Evolutionary conservation across 2,797 vertebrate species (phyloP).

Genomic region (Gallinago solitaria): DNA sequence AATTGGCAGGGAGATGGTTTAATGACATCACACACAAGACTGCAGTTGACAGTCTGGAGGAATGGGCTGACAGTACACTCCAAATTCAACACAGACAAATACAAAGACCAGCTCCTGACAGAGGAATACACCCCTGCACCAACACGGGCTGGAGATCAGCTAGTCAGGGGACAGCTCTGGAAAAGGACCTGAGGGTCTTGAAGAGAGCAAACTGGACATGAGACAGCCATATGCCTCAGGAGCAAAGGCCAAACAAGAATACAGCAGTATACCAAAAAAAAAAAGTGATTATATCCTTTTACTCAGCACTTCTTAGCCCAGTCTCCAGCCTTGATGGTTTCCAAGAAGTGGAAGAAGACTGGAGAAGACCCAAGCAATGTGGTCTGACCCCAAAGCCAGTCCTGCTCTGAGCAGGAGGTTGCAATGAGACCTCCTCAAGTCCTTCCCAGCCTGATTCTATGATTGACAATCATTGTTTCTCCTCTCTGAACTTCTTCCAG

Average conservation of each 20-base stretch:
- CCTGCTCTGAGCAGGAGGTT: neutral
- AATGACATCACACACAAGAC: neutral
- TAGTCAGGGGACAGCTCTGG: neutral
- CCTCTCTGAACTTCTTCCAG: neutral
- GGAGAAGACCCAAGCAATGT: neutral
- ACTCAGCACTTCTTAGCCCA: neutral
- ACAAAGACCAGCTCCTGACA: neutral
- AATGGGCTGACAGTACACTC: neutral
- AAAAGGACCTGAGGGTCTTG: neutral
- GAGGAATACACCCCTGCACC: neutral
- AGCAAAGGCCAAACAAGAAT: neutral
- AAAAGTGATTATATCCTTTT: neutral
- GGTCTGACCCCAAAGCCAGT: neutral
- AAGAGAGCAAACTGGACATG: neutral
- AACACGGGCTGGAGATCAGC: neutral
- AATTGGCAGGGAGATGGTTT: neutral
- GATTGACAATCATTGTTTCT: accelerated
- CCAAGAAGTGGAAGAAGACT: neutral
- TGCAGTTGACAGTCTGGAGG: neutral
- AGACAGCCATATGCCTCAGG: neutral
- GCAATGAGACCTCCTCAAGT: neutral
- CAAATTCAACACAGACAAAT: neutral
- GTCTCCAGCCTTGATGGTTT: neutral
- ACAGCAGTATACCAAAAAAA: neutral
- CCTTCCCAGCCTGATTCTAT: neutral